phyloP scores from a whole-genome alignment of 35 echinoderm and acorn worm genomes.

The Acanthaster planci region DNA sequence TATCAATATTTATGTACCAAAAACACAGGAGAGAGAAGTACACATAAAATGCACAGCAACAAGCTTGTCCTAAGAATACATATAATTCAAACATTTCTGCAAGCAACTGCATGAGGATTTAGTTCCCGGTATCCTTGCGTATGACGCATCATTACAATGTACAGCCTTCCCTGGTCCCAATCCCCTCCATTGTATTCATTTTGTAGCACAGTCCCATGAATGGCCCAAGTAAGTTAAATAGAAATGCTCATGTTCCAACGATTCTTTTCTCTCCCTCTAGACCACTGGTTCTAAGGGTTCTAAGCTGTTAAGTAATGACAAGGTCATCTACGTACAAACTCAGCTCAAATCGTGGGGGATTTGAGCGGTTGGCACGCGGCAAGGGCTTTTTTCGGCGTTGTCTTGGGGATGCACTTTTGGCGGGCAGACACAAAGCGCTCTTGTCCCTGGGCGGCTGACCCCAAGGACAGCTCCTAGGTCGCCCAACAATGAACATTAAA shows the following conservation, averaged over 20 bases:
- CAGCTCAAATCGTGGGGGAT: too few species aligned
- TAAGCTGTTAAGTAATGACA: conserved; percentile 1
- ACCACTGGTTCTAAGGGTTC: neutral
- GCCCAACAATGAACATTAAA: neutral
- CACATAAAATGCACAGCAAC: too few species aligned
- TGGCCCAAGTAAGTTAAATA: neutral
- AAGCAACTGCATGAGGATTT: too few species aligned
- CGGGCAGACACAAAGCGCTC: neutral
- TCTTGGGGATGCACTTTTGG: conserved; percentile 14
- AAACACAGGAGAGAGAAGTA: too few species aligned
- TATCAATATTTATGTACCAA: too few species aligned
- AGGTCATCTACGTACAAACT: neutral
- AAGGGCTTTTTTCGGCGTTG: neutral
- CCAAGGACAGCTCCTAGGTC: neutral
- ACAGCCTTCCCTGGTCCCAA: neutral
- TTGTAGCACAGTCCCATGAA: neutral
- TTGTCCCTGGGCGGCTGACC: neutral
- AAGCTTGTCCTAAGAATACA: too few species aligned
- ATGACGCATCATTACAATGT: neutral
- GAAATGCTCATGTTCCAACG: neutral
- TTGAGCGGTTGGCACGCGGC: too few species aligned
- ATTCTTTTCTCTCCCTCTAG: neutral
- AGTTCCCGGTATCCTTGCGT: neutral
- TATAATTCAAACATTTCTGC: too few species aligned
- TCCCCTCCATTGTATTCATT: neutral